Base-by-base conservation (phyloP, 2,888 invertebrate genomes). In the Eumerus sabulonum region DNA sequence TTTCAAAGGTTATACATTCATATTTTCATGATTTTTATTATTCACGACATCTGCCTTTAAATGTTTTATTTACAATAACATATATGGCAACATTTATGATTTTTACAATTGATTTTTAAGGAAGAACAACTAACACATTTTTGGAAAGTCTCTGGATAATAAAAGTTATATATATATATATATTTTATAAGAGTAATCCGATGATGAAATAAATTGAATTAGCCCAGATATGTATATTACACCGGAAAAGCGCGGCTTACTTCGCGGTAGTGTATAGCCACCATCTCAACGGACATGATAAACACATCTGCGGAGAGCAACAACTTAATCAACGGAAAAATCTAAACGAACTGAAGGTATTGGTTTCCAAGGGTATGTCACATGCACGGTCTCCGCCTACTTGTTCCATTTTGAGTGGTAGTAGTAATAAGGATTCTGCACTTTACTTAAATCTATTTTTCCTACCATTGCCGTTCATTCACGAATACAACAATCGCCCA, bases 311-410 rank as follows among this genome's bases (percentile, higher is more conserved):
- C 42, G n/a, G n/a, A n/a, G n/a, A n/a, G n/a, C n/a, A n/a, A n/a
- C 68, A 56, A 50, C 36, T 9, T 13, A 60, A 66, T 7, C 27
- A 27, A 27, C 27, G 3, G 27, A 27, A 27, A 27, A 27, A 7
- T 7, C 27, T 7, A 7, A 27, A 27, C 7, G 7, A 4, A 27
- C 27, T 27, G 27, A 27, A 27, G 27, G 50, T 54, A 54, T 38
- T 54, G 14, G 53, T 14, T 54, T 48, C 45, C 35, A 42, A 42
- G 42, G 13, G 19, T 50, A 56, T 14, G 44, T 9, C 36, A 40
- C 40, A 50, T 18, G 14, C 9, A 13, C 19, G 76, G 47, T 45
- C 27, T 27, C 76, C 76, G 76, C 76, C 76, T 45, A 77, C 67
- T 77, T 77, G 36, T 57, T 60, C 47, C 35, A 7, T 9, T 45